Percentiles rank a stretch among this genome's conserved stretches.
These are phyloP conservation scores for Channa argus DNA, from an alignment of 2,113 vertebrate species.

Conservation along the genomic window DNA sequence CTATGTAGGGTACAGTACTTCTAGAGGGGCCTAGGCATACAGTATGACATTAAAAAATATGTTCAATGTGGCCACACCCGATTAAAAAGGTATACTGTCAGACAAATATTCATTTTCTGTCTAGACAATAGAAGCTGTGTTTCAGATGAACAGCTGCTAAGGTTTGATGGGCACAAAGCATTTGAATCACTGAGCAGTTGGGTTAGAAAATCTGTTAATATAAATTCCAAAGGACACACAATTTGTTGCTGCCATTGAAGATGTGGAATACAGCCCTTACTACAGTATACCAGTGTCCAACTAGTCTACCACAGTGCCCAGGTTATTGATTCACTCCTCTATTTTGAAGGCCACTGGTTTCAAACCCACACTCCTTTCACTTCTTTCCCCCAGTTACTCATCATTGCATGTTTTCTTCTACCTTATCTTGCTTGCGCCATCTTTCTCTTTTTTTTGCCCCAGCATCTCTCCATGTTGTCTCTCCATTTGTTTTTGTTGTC, in stretches of 20 bases:
- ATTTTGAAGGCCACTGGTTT: neutral
- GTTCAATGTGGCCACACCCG: too few species aligned
- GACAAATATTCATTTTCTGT: too few species aligned
- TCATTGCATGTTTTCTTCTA: neutral
- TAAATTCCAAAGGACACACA: too few species aligned
- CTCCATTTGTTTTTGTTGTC: neutral
- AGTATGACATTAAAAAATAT: too few species aligned
- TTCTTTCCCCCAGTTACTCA: neutral
- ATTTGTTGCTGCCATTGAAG: neutral
- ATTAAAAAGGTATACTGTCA: too few species aligned
- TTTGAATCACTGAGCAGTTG: too few species aligned
- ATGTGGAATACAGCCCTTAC: neutral
- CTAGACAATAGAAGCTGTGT: too few species aligned
- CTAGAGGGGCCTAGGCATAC: neutral
- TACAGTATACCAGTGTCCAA: neutral
- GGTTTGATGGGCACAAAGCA: too few species aligned
- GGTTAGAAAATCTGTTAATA: too few species aligned
- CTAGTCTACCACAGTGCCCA: neutral
- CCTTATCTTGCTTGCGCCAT: too few species aligned
- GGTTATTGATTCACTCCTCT: neutral
- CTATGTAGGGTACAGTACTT: neutral
- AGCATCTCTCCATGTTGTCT: slow-evolving; percentile 29
- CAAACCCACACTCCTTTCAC: neutral
- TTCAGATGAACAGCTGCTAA: too few species aligned
- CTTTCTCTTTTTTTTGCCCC: neutral